phyloP scores from a whole-genome alignment of 2,797 vertebrate species.

The Alca torda region DNA sequence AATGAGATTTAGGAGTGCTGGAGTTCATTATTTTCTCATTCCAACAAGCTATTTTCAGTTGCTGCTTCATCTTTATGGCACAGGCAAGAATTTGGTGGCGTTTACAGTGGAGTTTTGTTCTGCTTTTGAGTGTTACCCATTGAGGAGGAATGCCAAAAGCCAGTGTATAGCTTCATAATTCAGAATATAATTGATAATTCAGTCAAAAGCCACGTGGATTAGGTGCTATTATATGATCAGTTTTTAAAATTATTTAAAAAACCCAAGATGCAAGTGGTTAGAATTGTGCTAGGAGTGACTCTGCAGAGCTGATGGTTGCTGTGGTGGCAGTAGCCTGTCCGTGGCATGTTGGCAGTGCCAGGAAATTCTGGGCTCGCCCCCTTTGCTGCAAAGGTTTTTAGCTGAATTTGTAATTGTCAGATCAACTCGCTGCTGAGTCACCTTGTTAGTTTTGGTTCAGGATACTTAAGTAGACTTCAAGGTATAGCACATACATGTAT shows the following conservation, averaged over 20 bases:
- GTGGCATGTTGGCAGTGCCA: not conserved
- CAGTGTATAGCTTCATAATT: not conserved
- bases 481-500: not conserved
- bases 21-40: not conserved
- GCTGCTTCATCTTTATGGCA: not conserved
- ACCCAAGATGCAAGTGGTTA: not conserved
- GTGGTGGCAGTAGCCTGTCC: not conserved
- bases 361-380: not conserved
- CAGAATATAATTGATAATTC: not conserved
- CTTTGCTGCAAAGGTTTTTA: not conserved
- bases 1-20: not conserved
- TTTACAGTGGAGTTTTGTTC: not conserved
- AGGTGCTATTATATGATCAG: not conserved
- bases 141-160: not conserved
- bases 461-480: not conserved
- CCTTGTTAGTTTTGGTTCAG: not conserved
- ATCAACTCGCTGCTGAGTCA: not conserved
- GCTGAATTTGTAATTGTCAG: not conserved
- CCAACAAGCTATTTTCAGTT: not conserved
- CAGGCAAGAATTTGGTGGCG: not conserved
- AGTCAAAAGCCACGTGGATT: not conserved
- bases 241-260: not conserved
- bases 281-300: not conserved
- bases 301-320: not conserved
- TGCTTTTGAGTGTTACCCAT: not conserved